Base-by-base conservation (phyloP, 2,797 vertebrate species). In the Urosaurus nigricauda region DNA sequence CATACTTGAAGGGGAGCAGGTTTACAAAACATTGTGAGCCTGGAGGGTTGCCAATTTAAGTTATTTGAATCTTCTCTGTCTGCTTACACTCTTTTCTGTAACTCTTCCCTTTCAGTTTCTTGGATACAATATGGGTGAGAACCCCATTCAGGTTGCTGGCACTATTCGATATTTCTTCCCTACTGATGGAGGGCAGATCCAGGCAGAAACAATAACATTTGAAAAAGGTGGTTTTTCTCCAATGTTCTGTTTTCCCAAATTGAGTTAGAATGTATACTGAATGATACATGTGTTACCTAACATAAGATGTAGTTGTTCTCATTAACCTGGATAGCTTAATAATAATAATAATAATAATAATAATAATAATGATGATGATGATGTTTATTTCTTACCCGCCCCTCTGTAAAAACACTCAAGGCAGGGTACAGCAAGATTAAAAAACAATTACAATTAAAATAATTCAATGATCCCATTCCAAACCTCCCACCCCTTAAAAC, bases 161-260 rank as follows among this genome's bases (percentile, higher is more conserved):
- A 87, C 84, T 53, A 93, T 92, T 79, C 97, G 95, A 1, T 94
- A 97, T 79, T 96, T 99, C 80, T 98, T 97, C 94, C 98, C 98
- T 73, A 97, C 97, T 0, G 98, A 98, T 70, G 98, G 98, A 94
- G 98, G 98, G 58, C 96, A 95, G 77, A 97, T 99, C 93, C 97
- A 96, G 83, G 97, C 98, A 91, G 98, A 99, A 94, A 98, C 95
- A 87, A 94, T 96, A 90, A 87, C 92, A 11, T 98, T 97, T 94
- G 94, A 97, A 89, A 97, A 97, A 97, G 98, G 98, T 99, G 94
- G 92, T 83, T 87, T 0, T 87, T 87, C 79, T 19, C 35, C 88
- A 83, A 17, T 91, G 89, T 89, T 88, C 19, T 80, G 17, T 78
- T 4, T 89, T 85, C 26, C 13, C 90, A 78, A 79, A 60, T 43